These are phyloP conservation scores for Drosophila leontia DNA, from an alignment of 1,140 invertebrate genomes.

Conservation along the genomic window DNA sequence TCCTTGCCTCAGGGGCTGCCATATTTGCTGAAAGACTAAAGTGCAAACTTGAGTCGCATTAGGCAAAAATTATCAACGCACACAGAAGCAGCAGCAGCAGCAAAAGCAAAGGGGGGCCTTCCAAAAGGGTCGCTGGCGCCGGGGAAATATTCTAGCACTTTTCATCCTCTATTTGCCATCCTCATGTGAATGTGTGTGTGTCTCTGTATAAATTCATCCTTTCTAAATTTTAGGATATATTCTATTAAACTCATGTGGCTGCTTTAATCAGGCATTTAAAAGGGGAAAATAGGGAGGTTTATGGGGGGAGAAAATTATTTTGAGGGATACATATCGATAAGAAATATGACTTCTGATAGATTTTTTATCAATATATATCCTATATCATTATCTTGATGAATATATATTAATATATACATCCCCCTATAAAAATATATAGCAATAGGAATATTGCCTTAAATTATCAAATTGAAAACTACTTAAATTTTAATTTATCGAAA, in stretches of 20 bases:
- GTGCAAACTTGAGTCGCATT: slow-evolving; percentile 80
- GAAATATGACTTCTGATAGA: no score
- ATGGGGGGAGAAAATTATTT: not conserved
- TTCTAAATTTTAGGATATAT: slow-evolving; percentile 1
- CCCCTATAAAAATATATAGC: no score
- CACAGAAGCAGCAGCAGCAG: slow-evolving; percentile 15
- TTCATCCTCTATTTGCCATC: slow-evolving; percentile 24
- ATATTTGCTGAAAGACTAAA: slow-evolving; percentile 77
- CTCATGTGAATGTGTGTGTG: not conserved
- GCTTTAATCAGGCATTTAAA: not conserved
- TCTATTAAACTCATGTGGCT: not conserved
- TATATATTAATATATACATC: no score
- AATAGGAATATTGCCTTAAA: no score
- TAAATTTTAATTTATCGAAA: no score
- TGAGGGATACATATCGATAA: not conserved
- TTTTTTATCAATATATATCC: no score
- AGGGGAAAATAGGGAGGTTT: not conserved
- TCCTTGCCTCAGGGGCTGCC: slow-evolving; percentile 26
- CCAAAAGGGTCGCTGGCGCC: slow-evolving; percentile 5
- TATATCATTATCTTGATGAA: no score
- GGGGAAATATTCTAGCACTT: slow-evolving; percentile 16
- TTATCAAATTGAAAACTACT: no score
- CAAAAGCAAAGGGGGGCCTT: not conserved
- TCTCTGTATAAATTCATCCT: not conserved
- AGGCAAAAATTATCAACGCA: slow-evolving; percentile 76